Percentiles rank a stretch among this genome's conserved stretches.
phyloP scores from a whole-genome alignment of 1,140 invertebrate genomes.

The Brachionus paranguensis region DNA sequence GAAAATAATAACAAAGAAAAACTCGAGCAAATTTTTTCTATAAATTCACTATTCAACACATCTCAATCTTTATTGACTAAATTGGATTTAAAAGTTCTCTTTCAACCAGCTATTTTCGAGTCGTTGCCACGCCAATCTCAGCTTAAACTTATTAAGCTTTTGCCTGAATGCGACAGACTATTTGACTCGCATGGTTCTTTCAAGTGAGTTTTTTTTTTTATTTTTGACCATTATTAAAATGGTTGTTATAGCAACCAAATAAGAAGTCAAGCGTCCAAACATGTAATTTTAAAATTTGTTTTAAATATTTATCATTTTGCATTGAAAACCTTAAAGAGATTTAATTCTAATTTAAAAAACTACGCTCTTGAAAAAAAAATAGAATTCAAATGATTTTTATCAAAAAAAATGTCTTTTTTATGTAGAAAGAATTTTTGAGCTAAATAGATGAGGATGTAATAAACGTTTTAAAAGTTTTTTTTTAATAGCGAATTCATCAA shows the following conservation, averaged over 20 bases:
- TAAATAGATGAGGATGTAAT: too few relatives aligned
- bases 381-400: too few relatives aligned
- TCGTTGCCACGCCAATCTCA: conserved; percentile 35
- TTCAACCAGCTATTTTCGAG: conserved; percentile 35
- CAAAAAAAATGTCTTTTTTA: too few relatives aligned
- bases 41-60: conserved; percentile 13
- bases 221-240: neutral
- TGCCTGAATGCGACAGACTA: conserved; percentile 29
- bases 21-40: neutral
- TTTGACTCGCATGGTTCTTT: conserved; percentile 38
- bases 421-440: too few relatives aligned
- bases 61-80: conserved; percentile 23
- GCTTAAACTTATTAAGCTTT: conserved; percentile 28
- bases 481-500: too few relatives aligned
- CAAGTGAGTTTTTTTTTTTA: neutral
- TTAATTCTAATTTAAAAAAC: too few relatives aligned
- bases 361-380: too few relatives aligned
- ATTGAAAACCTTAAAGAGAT: too few relatives aligned
- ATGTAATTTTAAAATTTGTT: neutral
- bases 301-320: too few relatives aligned
- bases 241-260: neutral
- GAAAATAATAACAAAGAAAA: neutral
- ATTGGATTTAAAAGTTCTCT: conserved; percentile 35
- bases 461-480: too few relatives aligned
- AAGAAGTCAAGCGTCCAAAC: neutral